Evolutionary conservation across 1,140 invertebrate genomes (phyloP).

Genomic region (Mya arenaria): DNA sequence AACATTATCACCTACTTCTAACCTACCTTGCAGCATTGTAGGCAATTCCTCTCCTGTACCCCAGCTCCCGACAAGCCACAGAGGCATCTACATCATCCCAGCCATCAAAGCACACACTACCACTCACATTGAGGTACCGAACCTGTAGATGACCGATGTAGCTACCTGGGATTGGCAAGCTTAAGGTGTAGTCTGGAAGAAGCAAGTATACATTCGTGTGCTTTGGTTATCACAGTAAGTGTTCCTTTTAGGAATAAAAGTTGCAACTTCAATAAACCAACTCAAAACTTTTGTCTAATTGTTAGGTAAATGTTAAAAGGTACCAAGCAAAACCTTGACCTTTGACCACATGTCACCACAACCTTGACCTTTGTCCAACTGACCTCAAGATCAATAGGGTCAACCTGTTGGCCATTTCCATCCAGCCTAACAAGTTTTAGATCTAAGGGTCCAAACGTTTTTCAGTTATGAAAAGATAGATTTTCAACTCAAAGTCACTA

Average conservation of each 20-base stretch:
- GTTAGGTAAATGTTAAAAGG: too few species aligned
- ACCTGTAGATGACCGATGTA: slow-evolving; percentile 55
- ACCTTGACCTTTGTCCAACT: too few species aligned
- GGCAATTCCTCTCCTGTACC: slow-evolving; percentile 68
- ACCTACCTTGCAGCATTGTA: slow-evolving; percentile 57
- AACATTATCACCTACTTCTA: too few species aligned
- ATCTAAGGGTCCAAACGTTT: too few species aligned
- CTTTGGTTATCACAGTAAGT: background rate
- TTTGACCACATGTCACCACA: too few species aligned
- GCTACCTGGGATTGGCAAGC: background rate
- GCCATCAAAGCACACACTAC: slow-evolving; percentile 72
- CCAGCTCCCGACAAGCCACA: slow-evolving; percentile 73
- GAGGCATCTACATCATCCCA: slow-evolving; percentile 73
- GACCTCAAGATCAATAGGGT: too few species aligned
- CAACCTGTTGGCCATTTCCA: too few species aligned
- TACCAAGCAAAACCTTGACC: too few species aligned
- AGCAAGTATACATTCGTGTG: background rate
- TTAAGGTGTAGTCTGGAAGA: slow-evolving; percentile 37
- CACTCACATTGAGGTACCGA: slow-evolving; percentile 65
- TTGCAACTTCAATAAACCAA: background rate
- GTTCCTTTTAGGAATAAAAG: background rate
- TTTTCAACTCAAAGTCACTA: too few species aligned
- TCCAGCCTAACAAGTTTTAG: too few species aligned
- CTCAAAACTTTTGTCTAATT: too few species aligned
- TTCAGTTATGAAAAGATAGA: too few species aligned